Percentiles rank a stretch among this genome's conserved stretches.
phyloP scores from a whole-genome alignment of 2,888 invertebrate genomes.

The Troglohyphantes excavatus region DNA sequence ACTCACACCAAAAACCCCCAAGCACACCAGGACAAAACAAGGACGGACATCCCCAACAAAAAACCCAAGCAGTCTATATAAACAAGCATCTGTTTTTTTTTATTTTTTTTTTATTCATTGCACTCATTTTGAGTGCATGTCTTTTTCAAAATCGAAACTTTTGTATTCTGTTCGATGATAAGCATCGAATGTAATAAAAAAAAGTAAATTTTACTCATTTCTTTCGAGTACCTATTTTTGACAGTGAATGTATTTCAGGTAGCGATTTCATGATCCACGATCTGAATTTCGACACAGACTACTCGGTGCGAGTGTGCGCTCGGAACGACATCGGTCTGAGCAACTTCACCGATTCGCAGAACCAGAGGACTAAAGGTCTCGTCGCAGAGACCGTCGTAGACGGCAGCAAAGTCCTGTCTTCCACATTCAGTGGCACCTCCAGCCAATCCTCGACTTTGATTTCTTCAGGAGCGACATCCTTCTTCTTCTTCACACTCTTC shows the following conservation, averaged over 20 bases:
- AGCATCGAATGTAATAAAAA: too few species aligned
- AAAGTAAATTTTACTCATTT: too few species aligned
- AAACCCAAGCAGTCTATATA: too few species aligned
- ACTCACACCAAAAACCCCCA: too few species aligned
- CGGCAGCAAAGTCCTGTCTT: conserved; percentile 85
- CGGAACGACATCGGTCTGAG: conserved; percentile 79
- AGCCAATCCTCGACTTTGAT: background rate
- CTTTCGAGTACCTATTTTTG: too few species aligned
- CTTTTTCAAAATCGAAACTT: too few species aligned
- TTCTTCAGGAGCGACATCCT: background rate
- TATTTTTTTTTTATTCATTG: too few species aligned
- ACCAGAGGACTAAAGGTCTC: conserved; percentile 71
- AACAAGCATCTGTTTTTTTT: too few species aligned
- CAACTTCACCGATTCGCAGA: conserved; percentile 70
- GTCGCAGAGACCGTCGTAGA: conserved; percentile 72
- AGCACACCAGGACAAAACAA: too few species aligned
- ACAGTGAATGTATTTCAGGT: conserved; percentile 7
- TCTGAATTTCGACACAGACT: conserved; percentile 66
- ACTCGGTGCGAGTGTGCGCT: conserved; percentile 78
- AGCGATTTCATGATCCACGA: conserved; percentile 68
- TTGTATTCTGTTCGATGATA: too few species aligned
- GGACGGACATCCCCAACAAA: too few species aligned
- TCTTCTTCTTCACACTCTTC: background rate
- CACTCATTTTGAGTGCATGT: too few species aligned
- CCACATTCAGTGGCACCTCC: conserved; percentile 60